Conservation (phyloP, 2,888 invertebrate genomes). For the Ethmia dodecea region DNA sequence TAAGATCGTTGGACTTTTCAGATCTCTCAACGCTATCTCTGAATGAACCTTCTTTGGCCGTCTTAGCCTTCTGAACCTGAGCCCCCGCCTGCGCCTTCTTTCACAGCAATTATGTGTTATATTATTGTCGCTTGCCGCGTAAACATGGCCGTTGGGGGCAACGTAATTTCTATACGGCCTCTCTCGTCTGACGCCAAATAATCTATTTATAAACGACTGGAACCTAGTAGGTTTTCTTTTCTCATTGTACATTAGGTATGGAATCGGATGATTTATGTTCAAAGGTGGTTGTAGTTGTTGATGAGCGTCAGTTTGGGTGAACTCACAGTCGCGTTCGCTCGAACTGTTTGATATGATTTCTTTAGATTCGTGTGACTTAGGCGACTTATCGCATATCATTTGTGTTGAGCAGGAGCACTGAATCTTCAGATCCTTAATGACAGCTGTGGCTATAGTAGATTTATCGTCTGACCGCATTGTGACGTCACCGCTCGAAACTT, state of each 20-base stretch:
- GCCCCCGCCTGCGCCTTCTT: slow-evolving; percentile 32
- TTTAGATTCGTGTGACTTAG: slow-evolving; percentile 22
- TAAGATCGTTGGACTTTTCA: slow-evolving; percentile 43
- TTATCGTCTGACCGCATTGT: slow-evolving; percentile 16
- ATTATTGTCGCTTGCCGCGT: slow-evolving; percentile 54
- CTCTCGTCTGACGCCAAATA: slow-evolving; percentile 47
- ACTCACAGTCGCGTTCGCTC: slow-evolving; percentile 28
- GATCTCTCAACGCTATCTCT: slow-evolving; percentile 38
- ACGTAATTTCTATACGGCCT: slow-evolving; percentile 25
- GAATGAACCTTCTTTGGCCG: slow-evolving; percentile 48
- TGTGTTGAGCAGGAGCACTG: slow-evolving; percentile 33
- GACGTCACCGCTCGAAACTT: slow-evolving; percentile 35
- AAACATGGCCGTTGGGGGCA: slow-evolving; percentile 31
- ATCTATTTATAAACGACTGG: slow-evolving; percentile 51
- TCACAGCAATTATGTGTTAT: slow-evolving; percentile 34
- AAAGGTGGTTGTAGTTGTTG: slow-evolving; percentile 13
- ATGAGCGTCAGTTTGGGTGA: slow-evolving; percentile 24
- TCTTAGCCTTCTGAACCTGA: slow-evolving; percentile 34
- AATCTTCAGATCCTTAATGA: slow-evolving; percentile 40
- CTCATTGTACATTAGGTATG: slow-evolving; percentile 34
- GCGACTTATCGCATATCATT: slow-evolving; percentile 23
- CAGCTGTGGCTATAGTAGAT: slow-evolving; percentile 30
- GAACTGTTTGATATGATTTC: slow-evolving; percentile 23
- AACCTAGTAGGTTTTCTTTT: slow-evolving; percentile 44
- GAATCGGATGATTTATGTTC: slow-evolving; percentile 16